A percentile compares a stretch with the other conserved stretches of the same genome.
These are phyloP conservation scores for Griposia aprilina DNA, from an alignment of 2,888 invertebrate species.

Conservation along the genomic window DNA sequence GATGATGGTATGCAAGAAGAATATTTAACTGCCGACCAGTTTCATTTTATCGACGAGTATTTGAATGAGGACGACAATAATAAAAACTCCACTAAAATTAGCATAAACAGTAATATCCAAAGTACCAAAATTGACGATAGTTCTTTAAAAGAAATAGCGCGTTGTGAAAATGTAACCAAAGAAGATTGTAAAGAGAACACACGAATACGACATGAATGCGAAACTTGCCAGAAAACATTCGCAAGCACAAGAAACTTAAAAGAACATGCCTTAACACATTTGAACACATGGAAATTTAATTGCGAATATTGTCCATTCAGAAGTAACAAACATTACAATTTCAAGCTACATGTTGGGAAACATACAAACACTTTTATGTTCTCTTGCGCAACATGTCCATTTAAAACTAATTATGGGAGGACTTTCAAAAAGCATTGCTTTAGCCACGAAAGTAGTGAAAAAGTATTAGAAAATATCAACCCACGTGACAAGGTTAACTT, in stretches of 20 bases:
- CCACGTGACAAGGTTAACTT: background rate
- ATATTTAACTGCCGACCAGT: constrained; percentile 9
- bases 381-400: constrained; percentile 17
- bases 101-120: background rate
- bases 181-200: background rate
- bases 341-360: constrained; percentile 11
- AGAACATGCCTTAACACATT: background rate
- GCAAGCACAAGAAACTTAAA: background rate
- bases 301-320: constrained; percentile 23
- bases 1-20: background rate
- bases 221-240: constrained; percentile 25
- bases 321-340: constrained; percentile 5
- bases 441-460: background rate
- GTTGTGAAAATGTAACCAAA: background rate
- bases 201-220: background rate
- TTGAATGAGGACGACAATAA: background rate
- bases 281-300: constrained; percentile 10
- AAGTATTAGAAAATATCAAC: background rate
- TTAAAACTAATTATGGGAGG: constrained; percentile 27
- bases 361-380: constrained; percentile 35
- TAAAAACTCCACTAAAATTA: background rate
- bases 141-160: background rate
- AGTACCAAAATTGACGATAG: background rate
- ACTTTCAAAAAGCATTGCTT: constrained; percentile 5
- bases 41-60: constrained; percentile 32